phyloP scores from a whole-genome alignment of 1,140 invertebrate genomes.

The Portunus trituberculatus region DNA sequence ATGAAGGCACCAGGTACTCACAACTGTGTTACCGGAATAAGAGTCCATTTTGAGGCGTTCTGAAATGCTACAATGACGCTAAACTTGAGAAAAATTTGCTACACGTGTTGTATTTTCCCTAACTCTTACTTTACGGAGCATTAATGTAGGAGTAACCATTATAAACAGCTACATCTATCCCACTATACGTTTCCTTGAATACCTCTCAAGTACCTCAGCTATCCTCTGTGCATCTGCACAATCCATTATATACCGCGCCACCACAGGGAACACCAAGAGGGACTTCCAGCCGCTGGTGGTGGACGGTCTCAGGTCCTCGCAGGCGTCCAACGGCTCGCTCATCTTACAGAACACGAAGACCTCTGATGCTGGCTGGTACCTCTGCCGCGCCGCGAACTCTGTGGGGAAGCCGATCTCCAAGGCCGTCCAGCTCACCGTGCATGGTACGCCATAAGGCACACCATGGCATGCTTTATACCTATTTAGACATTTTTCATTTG shows the following conservation, averaged over 20 bases:
- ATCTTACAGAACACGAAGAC: slow-evolving; percentile 79
- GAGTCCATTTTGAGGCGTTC: too few species aligned
- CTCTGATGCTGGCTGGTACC: slow-evolving; percentile 81
- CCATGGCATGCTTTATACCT: too few species aligned
- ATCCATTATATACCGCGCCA: neutral
- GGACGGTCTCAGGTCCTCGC: slow-evolving; percentile 31
- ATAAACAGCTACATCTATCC: too few species aligned
- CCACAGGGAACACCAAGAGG: neutral
- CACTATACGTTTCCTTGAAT: too few species aligned
- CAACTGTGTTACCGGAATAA: too few species aligned
- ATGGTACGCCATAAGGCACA: slow-evolving; percentile 79
- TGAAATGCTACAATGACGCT: too few species aligned
- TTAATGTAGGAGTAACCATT: too few species aligned
- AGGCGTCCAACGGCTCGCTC: slow-evolving; percentile 79
- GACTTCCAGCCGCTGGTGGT: slow-evolving; percentile 49
- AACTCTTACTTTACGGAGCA: too few species aligned
- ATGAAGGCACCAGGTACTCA: slow-evolving; percentile 66
- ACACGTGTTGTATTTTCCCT: too few species aligned
- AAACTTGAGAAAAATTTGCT: too few species aligned
- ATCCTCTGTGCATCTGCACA: neutral
- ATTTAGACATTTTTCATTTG: too few species aligned
- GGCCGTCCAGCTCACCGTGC: slow-evolving; percentile 81
- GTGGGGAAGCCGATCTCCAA: slow-evolving; percentile 81
- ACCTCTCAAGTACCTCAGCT: too few species aligned
- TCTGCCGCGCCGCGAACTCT: slow-evolving; percentile 81